Base-by-base conservation (phyloP, 2,797 vertebrate genomes). In the Chelonia mydas region DNA sequence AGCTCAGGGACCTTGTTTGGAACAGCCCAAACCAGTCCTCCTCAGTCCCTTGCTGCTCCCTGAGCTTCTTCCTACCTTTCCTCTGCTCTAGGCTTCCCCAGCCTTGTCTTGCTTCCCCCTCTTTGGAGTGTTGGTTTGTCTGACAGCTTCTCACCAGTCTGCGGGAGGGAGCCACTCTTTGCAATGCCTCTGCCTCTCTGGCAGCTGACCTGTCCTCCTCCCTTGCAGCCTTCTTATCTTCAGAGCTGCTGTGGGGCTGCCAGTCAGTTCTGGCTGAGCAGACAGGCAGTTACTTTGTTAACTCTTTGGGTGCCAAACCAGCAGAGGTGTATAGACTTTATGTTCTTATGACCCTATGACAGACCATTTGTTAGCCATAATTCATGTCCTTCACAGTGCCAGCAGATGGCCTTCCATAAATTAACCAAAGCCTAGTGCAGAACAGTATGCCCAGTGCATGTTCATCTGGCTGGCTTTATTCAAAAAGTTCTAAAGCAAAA, bases 381-480 rank as follows among this genome's bases (percentile, higher is more conserved):
- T 96, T 91, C 85, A 12, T 84, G 65, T 86, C 89, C 92, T 94
- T 95, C 10, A 0, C 94, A 95, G 92, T 96, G 92, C 93, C 94
- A 96, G 59, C 95, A 94, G 82, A 92, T 96, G 86, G 93, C 61
- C 11, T 96, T 97, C 92, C 82, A 85, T 93, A 94, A 95, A 90
- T 96, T 88, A 81, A 59, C 82, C 82, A 94, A 95, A 94, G 78
- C 87, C 95, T 88, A 37, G 92, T 83, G 54, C 47, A 28, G 25
- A 49, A 49, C 45, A 49, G 27, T 15, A 31, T 77, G 45, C 47
- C 33, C 72, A 76, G 25, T 76, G 23, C 41, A 47, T 13, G 23
- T 23, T 76, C 5, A 13, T 45, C 68, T 45, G 41, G 37, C 11
- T 76, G 41, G 25, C 72, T 76, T 76, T 76, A 76, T 76, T 27